These are phyloP conservation scores for Dryas iulia DNA, from an alignment of 1,140 invertebrate genomes.

Conservation along the genomic window DNA sequence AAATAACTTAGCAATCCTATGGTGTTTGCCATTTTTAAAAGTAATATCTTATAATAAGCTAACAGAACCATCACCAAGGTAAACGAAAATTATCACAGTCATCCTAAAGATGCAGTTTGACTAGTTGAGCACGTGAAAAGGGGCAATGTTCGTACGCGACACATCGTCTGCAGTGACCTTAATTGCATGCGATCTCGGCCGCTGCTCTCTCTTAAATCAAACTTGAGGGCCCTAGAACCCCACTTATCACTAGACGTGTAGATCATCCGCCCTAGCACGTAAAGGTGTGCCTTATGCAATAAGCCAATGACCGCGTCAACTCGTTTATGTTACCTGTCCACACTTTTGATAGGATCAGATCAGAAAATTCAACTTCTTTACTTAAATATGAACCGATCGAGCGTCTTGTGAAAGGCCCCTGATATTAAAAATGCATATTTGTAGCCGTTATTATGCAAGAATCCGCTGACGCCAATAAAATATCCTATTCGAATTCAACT, in stretches of 20 bases:
- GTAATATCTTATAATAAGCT: neutral
- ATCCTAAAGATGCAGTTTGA: conserved; percentile 28
- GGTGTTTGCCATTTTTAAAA: too few species aligned
- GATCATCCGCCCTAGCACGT: conserved; percentile 61
- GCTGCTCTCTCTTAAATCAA: conserved; percentile 78
- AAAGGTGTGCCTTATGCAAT: conserved; percentile 65
- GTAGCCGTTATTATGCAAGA: neutral
- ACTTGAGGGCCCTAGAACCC: conserved; percentile 72
- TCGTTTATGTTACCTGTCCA: conserved; percentile 42
- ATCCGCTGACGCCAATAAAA: neutral
- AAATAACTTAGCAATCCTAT: too few species aligned
- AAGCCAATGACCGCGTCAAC: conserved; percentile 61
- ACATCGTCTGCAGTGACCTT: conserved; percentile 70
- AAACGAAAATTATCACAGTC: conserved; percentile 5
- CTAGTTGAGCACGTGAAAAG: conserved; percentile 40
- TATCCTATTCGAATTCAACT: neutral
- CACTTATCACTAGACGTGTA: conserved; percentile 52
- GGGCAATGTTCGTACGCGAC: conserved; percentile 50
- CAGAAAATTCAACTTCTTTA: conserved; percentile 34
- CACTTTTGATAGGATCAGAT: conserved; percentile 42
- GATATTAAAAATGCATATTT: conserved; percentile 33
- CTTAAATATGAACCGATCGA: conserved; percentile 31
- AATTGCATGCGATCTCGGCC: conserved; percentile 69
- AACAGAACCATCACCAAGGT: neutral
- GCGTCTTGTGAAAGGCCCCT: conserved; percentile 51